A percentile compares a stretch with the other conserved stretches of the same genome.
phyloP scores from a whole-genome alignment of 2,888 invertebrate species.

The Melitaea athalia region DNA sequence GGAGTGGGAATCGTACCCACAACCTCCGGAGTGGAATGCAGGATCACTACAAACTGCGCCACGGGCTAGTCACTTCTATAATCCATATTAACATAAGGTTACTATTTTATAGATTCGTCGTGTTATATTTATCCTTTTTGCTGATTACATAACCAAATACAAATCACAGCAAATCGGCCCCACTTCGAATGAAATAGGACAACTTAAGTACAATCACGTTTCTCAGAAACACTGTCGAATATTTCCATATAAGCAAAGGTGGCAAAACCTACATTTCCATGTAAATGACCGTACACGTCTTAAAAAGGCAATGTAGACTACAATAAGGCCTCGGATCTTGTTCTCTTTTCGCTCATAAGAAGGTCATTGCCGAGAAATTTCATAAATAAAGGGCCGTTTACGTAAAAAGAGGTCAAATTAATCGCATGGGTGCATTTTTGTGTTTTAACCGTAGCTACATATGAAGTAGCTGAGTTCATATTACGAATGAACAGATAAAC shows the following conservation, averaged over 20 bases:
- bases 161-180: constrained; percentile 12
- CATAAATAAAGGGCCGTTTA: constrained; percentile 20
- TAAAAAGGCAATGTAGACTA: constrained; percentile 18
- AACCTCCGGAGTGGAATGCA: no score
- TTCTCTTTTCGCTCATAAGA: constrained; percentile 25
- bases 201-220: constrained; percentile 24
- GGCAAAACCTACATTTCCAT: constrained; percentile 28
- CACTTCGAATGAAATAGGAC: constrained; percentile 13
- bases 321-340: constrained; percentile 24
- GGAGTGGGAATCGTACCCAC: no score
- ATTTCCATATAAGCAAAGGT: constrained; percentile 25
- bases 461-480: background rate
- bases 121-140: constrained; percentile 27
- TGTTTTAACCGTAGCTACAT: background rate
- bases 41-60: no score
- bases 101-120: constrained; percentile 30
- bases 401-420: constrained; percentile 14
- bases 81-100: constrained; percentile 11
- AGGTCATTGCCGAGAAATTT: constrained; percentile 24
- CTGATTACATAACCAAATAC: constrained; percentile 21
- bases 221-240: constrained; percentile 20
- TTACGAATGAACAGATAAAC: background rate
- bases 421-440: constrained; percentile 9
- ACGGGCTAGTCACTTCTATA: background rate
- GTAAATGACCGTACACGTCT: constrained; percentile 28